These are phyloP conservation scores for Mustelus asterias DNA, from an alignment of 2,113 vertebrate genomes.

Conservation along the genomic window DNA sequence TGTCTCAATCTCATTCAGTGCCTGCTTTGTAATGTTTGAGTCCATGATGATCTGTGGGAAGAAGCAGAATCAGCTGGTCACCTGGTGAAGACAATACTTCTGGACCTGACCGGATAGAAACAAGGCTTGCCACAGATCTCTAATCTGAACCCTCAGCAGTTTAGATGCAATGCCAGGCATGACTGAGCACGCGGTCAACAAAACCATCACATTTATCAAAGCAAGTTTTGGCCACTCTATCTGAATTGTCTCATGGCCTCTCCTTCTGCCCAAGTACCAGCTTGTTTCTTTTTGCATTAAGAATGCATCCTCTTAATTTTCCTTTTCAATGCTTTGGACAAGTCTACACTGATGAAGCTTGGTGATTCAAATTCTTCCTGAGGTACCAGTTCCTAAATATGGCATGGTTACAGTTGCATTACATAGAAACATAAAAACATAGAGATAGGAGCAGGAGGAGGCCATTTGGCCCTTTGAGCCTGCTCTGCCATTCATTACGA, in stretches of 20 bases:
- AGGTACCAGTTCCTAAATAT: neutral
- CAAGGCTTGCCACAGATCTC: neutral
- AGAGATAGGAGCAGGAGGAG: too few species aligned
- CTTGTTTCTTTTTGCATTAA: neutral
- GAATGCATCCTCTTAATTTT: neutral
- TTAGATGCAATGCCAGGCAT: neutral
- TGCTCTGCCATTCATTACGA: too few species aligned
- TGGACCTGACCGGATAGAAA: neutral
- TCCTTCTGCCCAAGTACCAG: too few species aligned
- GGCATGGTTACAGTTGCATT: neutral
- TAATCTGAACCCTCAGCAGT: neutral
- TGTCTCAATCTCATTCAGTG: conserved; percentile 89
- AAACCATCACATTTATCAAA: neutral
- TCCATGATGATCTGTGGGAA: conserved; percentile 85
- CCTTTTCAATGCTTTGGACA: neutral
- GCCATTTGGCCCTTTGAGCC: too few species aligned
- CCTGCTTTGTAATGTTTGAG: conserved; percentile 89
- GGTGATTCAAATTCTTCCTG: neutral
- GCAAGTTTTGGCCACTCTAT: neutral
- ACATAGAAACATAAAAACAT: neutral
- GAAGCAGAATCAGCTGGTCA: neutral
- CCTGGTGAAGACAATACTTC: neutral
- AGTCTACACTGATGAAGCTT: neutral
- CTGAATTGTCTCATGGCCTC: neutral
- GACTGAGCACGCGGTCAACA: neutral